Evolutionary conservation across 2,888 invertebrate genomes (phyloP).

Genomic region (Gandaritis pyraliata): DNA sequence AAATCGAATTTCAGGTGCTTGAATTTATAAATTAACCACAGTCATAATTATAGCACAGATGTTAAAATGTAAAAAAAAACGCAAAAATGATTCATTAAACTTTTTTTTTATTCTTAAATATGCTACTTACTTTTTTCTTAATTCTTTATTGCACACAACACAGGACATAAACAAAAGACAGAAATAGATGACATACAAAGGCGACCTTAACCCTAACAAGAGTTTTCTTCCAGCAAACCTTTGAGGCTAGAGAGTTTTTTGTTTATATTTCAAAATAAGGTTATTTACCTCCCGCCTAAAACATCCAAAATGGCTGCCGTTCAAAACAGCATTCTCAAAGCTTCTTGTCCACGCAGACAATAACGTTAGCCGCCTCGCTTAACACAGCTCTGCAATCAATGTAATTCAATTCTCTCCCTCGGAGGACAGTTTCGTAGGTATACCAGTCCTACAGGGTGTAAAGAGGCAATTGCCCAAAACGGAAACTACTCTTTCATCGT

Average conservation of each 20-base stretch:
- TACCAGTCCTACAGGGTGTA: not conserved
- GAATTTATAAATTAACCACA: no score
- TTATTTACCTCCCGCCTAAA: not conserved
- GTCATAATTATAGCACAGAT: no score
- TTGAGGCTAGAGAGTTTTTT: not conserved
- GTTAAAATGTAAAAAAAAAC: no score
- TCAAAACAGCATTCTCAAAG: conserved; percentile 20
- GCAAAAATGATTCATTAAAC: no score
- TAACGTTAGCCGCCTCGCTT: conserved; percentile 35
- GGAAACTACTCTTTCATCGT: not conserved
- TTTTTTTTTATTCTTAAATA: no score
- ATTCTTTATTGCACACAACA: no score
- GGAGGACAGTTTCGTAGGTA: conserved; percentile 9
- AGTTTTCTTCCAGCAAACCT: no score
- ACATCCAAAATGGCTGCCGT: conserved; percentile 20
- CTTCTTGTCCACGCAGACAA: conserved; percentile 29
- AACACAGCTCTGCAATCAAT: conserved; percentile 29
- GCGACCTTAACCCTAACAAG: no score
- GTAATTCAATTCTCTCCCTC: conserved; percentile 30
- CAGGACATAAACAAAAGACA: no score
- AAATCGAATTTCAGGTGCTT: no score
- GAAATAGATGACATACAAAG: no score
- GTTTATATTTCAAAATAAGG: not conserved
- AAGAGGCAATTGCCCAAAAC: not conserved
- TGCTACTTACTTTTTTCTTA: no score